Conservation (phyloP, 2,113 vertebrate species). For the Rousettus leschenaultii region DNA sequence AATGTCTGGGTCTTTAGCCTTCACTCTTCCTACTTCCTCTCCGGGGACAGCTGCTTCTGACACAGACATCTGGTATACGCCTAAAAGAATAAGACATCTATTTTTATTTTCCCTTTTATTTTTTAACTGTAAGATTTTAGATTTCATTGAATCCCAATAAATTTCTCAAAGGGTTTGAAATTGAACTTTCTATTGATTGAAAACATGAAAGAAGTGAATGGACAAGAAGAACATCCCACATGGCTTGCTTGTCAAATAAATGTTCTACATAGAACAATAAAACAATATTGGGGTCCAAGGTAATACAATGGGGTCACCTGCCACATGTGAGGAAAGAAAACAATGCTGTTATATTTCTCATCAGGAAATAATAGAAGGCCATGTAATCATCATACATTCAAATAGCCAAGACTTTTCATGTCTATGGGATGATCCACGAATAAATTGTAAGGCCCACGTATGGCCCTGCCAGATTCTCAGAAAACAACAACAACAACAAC, state of each 20-base stretch:
- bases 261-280: neutral
- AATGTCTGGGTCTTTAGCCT: constrained; percentile 95
- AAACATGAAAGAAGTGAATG: constrained; percentile 40
- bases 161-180: constrained; percentile 63
- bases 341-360: neutral
- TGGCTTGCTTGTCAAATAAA: constrained; percentile 14
- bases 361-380: neutral
- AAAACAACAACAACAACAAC: neutral
- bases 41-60: constrained; percentile 92
- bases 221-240: neutral
- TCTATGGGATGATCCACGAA: neutral
- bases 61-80: constrained; percentile 95
- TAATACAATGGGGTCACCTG: neutral
- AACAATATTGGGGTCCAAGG: neutral
- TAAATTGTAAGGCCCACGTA: neutral
- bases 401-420: neutral
- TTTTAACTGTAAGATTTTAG: constrained; percentile 44
- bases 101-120: constrained; percentile 60
- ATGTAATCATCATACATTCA: neutral
- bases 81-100: constrained; percentile 76
- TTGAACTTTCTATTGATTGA: constrained; percentile 58
- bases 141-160: constrained; percentile 41
- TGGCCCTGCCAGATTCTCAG: neutral
- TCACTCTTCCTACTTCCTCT: constrained; percentile 94
- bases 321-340: neutral